phyloP scores from a whole-genome alignment of 2,888 invertebrate species.

The Conistra vaccinii region DNA sequence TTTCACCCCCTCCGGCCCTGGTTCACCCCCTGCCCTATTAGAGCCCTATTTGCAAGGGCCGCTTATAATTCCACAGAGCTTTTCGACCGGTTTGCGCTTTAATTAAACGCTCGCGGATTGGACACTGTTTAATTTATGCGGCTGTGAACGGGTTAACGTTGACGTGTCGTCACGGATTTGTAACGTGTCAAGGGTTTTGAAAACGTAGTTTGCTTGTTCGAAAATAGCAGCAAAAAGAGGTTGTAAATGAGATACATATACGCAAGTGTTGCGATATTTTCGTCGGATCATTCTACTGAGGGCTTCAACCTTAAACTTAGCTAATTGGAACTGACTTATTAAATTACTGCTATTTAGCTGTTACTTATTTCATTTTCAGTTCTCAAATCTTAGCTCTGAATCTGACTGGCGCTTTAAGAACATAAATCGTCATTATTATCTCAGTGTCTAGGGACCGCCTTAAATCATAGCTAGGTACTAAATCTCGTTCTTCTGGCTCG shows the following conservation, averaged over 20 bases:
- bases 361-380: background rate
- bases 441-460: conserved; percentile 20
- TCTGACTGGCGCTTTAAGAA: conserved; percentile 9
- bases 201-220: background rate
- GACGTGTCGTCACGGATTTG: conserved; percentile 7
- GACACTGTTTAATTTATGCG: conserved; percentile 34
- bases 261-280: background rate
- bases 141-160: conserved; percentile 1
- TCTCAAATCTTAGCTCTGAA: background rate
- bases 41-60: conserved; percentile 61
- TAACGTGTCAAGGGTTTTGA: conserved; percentile 1
- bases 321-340: too few species aligned
- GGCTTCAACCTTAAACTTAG: background rate
- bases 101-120: conserved; percentile 60
- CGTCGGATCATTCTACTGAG: background rate
- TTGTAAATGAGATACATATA: background rate
- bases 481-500: conserved; percentile 32
- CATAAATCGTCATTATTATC: conserved; percentile 35
- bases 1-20: conserved; percentile 9
- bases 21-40: conserved; percentile 53
- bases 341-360: background rate
- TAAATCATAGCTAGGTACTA: conserved; percentile 35
- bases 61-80: conserved; percentile 57
- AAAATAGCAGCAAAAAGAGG: background rate
- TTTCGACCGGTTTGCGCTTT: conserved; percentile 54